A percentile compares a stretch with the other conserved stretches of the same genome.
Conservation (phyloP, 2,888 invertebrate species). For the Pristionchus entomophagus region DNA sequence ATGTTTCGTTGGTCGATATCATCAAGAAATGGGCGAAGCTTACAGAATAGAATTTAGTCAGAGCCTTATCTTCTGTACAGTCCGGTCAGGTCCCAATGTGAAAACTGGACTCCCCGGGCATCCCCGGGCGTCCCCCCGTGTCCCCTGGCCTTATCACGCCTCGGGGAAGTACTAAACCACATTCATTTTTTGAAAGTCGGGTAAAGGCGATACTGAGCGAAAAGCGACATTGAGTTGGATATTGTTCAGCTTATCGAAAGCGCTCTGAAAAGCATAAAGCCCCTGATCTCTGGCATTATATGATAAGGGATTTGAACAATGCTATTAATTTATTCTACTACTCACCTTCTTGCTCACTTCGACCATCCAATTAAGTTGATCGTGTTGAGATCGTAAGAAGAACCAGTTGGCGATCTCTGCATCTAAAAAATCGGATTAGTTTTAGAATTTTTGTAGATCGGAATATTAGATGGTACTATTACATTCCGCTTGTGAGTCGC, state of each 20-base stretch:
- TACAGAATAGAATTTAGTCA: background rate
- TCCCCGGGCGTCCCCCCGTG: too few species aligned
- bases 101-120: too few species aligned
- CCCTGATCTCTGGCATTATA: background rate
- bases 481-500: background rate
- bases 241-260: slow-evolving; percentile 34
- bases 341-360: background rate
- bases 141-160: too few species aligned
- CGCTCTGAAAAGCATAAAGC: background rate
- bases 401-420: slow-evolving; percentile 26
- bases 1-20: background rate
- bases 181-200: too few species aligned
- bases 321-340: background rate
- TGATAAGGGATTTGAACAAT: background rate
- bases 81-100: too few species aligned
- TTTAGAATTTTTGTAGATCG: background rate
- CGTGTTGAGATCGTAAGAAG: slow-evolving; percentile 66
- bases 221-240: slow-evolving; percentile 36
- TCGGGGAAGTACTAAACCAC: too few species aligned
- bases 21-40: background rate
- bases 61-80: background rate
- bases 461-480: background rate
- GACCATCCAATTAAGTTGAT: slow-evolving; percentile 66
- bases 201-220: too few species aligned
- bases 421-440: background rate